Conservation (phyloP, 2,888 invertebrate species). For the Aphrophora alni region DNA sequence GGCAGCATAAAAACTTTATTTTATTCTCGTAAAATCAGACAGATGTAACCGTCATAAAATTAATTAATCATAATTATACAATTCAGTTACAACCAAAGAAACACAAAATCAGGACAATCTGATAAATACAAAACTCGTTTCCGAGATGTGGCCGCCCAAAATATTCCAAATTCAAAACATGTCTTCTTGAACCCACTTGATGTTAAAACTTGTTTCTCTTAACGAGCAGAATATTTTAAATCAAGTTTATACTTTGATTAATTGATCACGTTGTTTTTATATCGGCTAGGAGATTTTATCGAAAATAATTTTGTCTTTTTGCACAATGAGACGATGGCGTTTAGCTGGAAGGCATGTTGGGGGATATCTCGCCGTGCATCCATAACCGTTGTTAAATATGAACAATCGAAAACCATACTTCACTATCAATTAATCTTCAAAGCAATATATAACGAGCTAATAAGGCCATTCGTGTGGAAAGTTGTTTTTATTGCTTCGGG, state of each 20-base stretch:
- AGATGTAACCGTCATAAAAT: no score
- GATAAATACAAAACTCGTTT: background rate
- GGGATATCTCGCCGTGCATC: background rate
- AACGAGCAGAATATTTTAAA: background rate
- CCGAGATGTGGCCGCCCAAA: background rate
- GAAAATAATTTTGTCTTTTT: background rate
- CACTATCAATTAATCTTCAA: background rate
- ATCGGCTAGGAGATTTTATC: background rate
- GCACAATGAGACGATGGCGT: background rate
- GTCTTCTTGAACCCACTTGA: background rate
- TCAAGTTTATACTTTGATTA: background rate
- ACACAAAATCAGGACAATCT: background rate
- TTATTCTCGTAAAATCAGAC: no score
- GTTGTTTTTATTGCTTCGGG: background rate
- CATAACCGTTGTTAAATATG: background rate
- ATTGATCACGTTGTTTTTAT: background rate
- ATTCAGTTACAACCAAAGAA: no score
- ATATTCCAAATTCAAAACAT: background rate
- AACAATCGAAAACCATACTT: constrained; percentile 2
- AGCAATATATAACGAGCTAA: background rate
- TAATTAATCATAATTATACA: no score
- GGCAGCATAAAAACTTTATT: no score
- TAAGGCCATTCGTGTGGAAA: background rate
- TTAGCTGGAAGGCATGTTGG: no score
- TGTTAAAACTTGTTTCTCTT: background rate